Percentiles rank a stretch among this genome's conserved stretches.
phyloP scores from a whole-genome alignment of 2,888 invertebrate genomes.

The Cotesia congregata region DNA sequence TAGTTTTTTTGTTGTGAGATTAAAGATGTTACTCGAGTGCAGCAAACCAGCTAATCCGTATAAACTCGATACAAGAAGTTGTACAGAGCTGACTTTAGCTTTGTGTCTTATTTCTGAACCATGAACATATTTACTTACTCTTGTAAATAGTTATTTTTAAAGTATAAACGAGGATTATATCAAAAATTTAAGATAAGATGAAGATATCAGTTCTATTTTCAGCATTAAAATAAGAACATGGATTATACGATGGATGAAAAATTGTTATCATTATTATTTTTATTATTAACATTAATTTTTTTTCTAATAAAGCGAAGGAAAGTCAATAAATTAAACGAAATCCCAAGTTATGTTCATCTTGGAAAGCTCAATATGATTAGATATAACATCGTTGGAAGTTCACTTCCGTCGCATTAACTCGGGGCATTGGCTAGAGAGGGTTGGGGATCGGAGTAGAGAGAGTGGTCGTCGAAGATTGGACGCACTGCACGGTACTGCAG shows the following conservation, averaged over 20 bases:
- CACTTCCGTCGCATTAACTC: slow-evolving; percentile 58
- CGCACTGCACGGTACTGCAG: neutral
- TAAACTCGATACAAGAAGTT: neutral
- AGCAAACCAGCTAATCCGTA: neutral
- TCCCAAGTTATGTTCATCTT: slow-evolving; percentile 2
- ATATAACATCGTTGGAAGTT: slow-evolving; percentile 60
- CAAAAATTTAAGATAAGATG: neutral
- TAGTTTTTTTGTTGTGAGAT: neutral
- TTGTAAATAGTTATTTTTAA: neutral
- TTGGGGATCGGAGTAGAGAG: neutral
- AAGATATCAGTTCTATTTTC: neutral
- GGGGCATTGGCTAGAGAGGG: neutral
- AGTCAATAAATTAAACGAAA: slow-evolving; percentile 25
- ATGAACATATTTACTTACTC: neutral
- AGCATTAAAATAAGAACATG: neutral
- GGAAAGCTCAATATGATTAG: slow-evolving; percentile 55
- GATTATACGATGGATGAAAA: neutral
- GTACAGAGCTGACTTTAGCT: neutral
- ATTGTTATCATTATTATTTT: neutral
- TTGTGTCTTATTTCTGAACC: neutral
- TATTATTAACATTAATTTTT: neutral
- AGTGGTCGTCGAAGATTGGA: neutral
- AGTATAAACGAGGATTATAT: neutral
- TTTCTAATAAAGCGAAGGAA: neutral
- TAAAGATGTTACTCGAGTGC: neutral